Evolutionary conservation across 2,888 invertebrate species (phyloP), one percentile per base, ranked within the genome.

Genomic region (Lingula anatina): DNA sequence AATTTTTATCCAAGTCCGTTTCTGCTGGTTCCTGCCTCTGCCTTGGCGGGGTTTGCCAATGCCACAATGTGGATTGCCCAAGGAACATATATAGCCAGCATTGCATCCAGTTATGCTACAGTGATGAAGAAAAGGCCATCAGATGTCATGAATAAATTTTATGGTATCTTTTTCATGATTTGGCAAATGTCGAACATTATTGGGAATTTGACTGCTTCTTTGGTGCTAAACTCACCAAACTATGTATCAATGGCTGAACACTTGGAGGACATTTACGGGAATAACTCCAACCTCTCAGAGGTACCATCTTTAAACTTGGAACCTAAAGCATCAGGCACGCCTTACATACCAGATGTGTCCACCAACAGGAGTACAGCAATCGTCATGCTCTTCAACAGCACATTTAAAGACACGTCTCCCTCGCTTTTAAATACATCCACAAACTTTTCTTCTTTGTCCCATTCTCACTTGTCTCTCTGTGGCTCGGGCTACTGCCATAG

Each of bases 41-140:
- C 60, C n/a, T 31, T 68, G 4, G 61, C 62, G 3, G 75, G 75
- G 0, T 56, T 66, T 40, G 56, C 62, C n/a, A 58, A 61, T 25
- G 70, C 70, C 4, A 51, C 68, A 26, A 53, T 70, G 38, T 73
- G 70, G 71, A 71, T 70, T 40, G 69, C 72, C 3, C 61, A 71
- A 41, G 68, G 67, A 25, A 72, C 73, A 0, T 73, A 75, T 53
- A 55, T 72, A 12, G 66, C 71, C 4, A 68, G 64, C 46, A 59
- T 73, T 5, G 67, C 70, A 2, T 47, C 61, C 3, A 60, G 65
- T 20, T 66, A 66, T 49, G 62, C 71, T 0, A 45, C 55, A 5
- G 56, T 58, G 45, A 64, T 61, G 31, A 57, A 56, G 18, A 56
- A 70, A 43, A 51, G 54, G 18, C 49, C 64, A 4, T 60, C 61